phyloP scores from a whole-genome alignment of 2,888 invertebrate genomes.

The Chouioia cunea region DNA sequence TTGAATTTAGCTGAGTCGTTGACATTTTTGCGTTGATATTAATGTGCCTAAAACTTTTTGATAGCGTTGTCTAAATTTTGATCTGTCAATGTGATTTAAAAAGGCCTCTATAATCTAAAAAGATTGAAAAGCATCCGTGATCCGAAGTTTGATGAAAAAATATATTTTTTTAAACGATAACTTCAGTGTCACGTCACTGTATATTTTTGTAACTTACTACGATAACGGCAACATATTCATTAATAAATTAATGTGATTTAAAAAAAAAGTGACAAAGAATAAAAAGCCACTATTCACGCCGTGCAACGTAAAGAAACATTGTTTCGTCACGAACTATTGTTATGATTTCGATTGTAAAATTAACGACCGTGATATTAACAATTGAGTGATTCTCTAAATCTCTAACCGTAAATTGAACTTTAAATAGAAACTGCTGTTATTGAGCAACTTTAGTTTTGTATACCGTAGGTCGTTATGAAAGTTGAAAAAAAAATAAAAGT shows the following conservation, averaged over 20 bases:
- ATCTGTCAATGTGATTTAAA: conserved; percentile 24
- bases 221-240: neutral
- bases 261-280: neutral
- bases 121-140: conserved; percentile 9
- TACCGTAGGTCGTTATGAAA: neutral
- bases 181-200: neutral
- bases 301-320: neutral
- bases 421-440: conserved; percentile 10
- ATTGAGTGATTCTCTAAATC: neutral
- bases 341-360: conserved; percentile 33
- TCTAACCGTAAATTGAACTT: conserved; percentile 19
- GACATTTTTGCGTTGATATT: neutral
- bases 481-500: conserved; percentile 8
- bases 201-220: conserved; percentile 30
- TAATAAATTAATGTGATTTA: conserved; percentile 11
- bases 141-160: conserved; percentile 21
- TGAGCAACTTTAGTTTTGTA: conserved; percentile 22
- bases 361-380: conserved; percentile 32
- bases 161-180: conserved; percentile 16
- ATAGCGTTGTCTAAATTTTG: no score
- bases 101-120: conserved; percentile 21
- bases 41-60: conserved; percentile 31
- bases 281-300: neutral
- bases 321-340: conserved; percentile 9
- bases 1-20: no score